phyloP scores from a whole-genome alignment of 2,113 vertebrate genomes.

The Semnornis frantzii region DNA sequence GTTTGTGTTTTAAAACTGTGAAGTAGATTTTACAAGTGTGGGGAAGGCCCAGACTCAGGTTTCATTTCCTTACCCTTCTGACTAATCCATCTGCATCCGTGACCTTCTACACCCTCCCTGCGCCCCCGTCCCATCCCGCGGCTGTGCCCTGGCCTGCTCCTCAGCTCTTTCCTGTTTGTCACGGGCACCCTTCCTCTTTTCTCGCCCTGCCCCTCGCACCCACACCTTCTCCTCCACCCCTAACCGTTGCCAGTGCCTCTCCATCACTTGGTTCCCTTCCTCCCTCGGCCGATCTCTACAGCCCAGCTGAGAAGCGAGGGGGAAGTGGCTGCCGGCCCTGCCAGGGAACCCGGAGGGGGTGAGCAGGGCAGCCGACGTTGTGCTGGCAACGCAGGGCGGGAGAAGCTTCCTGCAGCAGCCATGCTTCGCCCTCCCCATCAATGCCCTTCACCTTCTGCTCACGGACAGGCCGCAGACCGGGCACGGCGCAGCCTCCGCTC shows the following conservation, averaged over 20 bases:
- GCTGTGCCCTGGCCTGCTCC: neutral
- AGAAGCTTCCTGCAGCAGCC: neutral
- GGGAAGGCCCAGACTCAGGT: neutral
- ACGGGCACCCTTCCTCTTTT: neutral
- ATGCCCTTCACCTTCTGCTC: neutral
- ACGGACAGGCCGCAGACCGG: neutral
- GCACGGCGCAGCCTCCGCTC: neutral
- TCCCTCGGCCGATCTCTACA: neutral
- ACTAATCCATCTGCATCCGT: slow-evolving; percentile 10
- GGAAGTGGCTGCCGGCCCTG: neutral
- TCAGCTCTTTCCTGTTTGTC: neutral
- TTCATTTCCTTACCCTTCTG: neutral
- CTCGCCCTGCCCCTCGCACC: slow-evolving; percentile 4
- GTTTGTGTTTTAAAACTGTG: neutral
- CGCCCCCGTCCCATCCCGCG: neutral
- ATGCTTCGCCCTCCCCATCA: neutral
- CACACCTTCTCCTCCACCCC: neutral
- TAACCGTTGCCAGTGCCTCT: neutral
- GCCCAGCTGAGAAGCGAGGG: neutral
- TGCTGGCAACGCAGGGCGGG: neutral
- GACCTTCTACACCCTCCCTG: neutral
- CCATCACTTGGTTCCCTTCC: neutral
- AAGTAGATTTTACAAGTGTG: neutral
- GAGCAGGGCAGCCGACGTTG: neutral
- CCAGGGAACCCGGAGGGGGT: neutral